phyloP scores from a whole-genome alignment of 2,113 vertebrate species.

The Zosterops japonicus region DNA sequence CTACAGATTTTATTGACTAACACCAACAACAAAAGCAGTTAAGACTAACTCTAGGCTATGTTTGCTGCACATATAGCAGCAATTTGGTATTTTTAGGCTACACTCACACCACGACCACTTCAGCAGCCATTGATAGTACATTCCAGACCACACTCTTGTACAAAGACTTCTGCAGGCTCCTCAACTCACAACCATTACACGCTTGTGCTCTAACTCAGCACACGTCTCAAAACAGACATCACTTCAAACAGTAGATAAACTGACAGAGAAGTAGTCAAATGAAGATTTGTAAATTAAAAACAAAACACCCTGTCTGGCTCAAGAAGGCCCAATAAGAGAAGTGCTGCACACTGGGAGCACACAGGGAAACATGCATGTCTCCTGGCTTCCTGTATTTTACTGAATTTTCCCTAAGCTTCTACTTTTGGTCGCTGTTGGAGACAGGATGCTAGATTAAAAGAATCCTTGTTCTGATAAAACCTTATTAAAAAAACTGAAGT shows the following conservation, averaged over 20 bases:
- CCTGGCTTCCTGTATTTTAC: background rate
- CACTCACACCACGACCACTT: rapidly evolving
- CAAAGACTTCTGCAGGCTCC: background rate
- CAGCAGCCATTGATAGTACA: background rate
- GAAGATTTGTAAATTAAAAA: background rate
- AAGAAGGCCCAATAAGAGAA: background rate
- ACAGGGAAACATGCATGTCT: background rate
- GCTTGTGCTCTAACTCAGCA: background rate
- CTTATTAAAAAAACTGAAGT: background rate
- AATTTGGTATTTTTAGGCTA: background rate
- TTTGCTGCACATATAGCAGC: background rate
- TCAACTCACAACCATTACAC: background rate
- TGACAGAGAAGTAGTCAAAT: background rate
- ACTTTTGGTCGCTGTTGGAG: background rate
- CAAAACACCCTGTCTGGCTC: background rate
- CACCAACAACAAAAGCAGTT: background rate
- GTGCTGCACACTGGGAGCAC: background rate
- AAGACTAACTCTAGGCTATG: background rate
- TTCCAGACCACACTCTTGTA: background rate
- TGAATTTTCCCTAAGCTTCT: background rate
- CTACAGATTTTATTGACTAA: background rate
- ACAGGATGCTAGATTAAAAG: background rate
- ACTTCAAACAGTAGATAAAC: background rate
- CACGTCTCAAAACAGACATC: background rate
- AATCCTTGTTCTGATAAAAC: background rate